Percentiles rank a stretch among this genome's conserved stretches.
phyloP scores from a whole-genome alignment of 2,888 invertebrate genomes.

The Drosophila lutescens region DNA sequence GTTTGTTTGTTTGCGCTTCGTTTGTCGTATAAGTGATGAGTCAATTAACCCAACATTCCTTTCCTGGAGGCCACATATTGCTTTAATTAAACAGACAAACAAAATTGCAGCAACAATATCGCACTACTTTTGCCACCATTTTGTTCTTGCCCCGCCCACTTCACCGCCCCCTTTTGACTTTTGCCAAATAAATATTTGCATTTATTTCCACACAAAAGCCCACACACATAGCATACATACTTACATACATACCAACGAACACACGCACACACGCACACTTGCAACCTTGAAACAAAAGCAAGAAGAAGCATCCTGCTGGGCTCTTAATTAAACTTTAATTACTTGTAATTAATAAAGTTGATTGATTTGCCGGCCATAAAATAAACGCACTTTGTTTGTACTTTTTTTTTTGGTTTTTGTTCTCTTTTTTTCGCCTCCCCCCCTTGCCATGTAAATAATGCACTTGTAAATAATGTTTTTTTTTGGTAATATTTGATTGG shows the following conservation, averaged over 20 bases:
- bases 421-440: not conserved
- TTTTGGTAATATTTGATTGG: constrained; percentile 4
- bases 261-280: constrained; percentile 18
- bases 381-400: constrained; percentile 26
- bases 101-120: constrained; percentile 42
- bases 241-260: constrained; percentile 16
- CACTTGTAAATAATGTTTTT: constrained; percentile 3
- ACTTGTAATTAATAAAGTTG: constrained; percentile 73
- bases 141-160: constrained; percentile 12
- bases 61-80: constrained; percentile 82
- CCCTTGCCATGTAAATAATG: constrained; percentile 12
- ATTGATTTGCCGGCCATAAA: constrained; percentile 57
- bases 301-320: constrained; percentile 26
- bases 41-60: constrained; percentile 83
- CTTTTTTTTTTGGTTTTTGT: not conserved
- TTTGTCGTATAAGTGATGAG: constrained; percentile 82
- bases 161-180: constrained; percentile 20
- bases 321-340: constrained; percentile 75
- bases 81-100: constrained; percentile 80
- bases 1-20: constrained; percentile 67
- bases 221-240: constrained; percentile 7
- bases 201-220: constrained; percentile 47
- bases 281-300: constrained; percentile 69
- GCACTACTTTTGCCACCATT: constrained; percentile 61
- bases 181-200: constrained; percentile 66